Evolutionary conservation across 23 tunicate genomes (phyloP).

Genomic region (Styela plicata): DNA sequence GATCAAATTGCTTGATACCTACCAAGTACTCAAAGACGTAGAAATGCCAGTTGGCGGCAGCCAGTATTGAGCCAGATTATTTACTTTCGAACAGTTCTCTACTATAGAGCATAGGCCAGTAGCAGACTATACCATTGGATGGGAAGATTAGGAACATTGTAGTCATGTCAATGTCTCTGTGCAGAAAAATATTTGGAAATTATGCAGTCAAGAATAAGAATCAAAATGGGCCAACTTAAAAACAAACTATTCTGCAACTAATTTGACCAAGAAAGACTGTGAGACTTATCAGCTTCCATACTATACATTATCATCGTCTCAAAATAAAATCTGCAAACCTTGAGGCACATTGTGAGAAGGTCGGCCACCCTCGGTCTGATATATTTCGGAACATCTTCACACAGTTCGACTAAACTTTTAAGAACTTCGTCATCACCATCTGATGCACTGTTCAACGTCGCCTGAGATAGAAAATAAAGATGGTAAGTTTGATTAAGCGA

Average conservation of each 20-base stretch:
- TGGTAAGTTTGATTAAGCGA: too few relatives aligned
- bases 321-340: slow-evolving; percentile 33
- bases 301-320: background rate
- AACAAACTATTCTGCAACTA: background rate
- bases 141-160: too few relatives aligned
- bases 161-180: too few relatives aligned
- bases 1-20: too few relatives aligned
- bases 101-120: too few relatives aligned
- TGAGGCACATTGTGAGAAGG: slow-evolving; percentile 53
- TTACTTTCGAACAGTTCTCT: too few relatives aligned
- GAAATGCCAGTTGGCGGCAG: too few relatives aligned
- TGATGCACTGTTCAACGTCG: slow-evolving; percentile 53
- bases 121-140: too few relatives aligned
- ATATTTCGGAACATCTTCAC: slow-evolving; percentile 94
- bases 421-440: slow-evolving; percentile 72
- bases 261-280: background rate
- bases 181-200: too few relatives aligned
- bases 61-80: too few relatives aligned
- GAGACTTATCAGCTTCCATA: background rate
- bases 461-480: slow-evolving; percentile 23
- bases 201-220: background rate
- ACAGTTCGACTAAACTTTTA: slow-evolving; percentile 83
- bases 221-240: background rate
- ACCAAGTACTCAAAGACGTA: too few relatives aligned
- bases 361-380: slow-evolving; percentile 54